Base-by-base conservation (phyloP, 2,113 vertebrate species). In the Garra rufa region DNA sequence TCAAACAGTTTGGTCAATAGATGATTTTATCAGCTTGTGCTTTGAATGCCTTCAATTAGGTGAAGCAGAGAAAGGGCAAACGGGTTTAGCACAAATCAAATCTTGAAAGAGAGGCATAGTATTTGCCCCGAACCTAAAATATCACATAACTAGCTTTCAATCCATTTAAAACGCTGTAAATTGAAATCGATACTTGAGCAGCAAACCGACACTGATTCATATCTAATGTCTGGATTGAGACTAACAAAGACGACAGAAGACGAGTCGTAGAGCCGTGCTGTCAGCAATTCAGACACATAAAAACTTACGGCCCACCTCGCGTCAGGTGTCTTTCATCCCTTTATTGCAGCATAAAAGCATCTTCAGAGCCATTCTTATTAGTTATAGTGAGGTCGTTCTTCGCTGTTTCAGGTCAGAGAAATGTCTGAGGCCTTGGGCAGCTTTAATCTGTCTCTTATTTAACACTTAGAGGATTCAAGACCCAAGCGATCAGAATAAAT, bases 361-460 rank as follows among this genome's bases (percentile, higher is more conserved):
- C 52, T 26, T 24, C 38, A 19, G 3, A 8, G 0, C 24, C 38
- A 43, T 10, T 63, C 13, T 28, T 43, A 63, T 63, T 46, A 65
- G 46, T 55, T 13, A 46, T 38, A 69, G 19, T 41, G 15, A 73
- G 38, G 43, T 59, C 71, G 19, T 34, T 67, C 4, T 55, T 34
- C 57, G 30, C 24, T 4, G 21, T 26, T 30, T 21, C 1, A 10
- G 38, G 24, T 74, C n/a, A 10, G 19, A 81, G 26, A 75, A 70
- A 70, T 28, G 50, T 30, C 28, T 43, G 44, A 77, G 44, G 26
- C 75, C 44, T 63, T 26, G 38, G 24, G 44, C 24, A 3, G 70
- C 55, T 24, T 50, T 75, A 84, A 87, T 76, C 43, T 17, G 14
- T 26, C 19, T 48, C 55, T n/a, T 73, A 73, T 63, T 78, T 83